Evolutionary conservation across 2,888 invertebrate genomes (phyloP).

Genomic region (Rhorus exstirpatorius): DNA sequence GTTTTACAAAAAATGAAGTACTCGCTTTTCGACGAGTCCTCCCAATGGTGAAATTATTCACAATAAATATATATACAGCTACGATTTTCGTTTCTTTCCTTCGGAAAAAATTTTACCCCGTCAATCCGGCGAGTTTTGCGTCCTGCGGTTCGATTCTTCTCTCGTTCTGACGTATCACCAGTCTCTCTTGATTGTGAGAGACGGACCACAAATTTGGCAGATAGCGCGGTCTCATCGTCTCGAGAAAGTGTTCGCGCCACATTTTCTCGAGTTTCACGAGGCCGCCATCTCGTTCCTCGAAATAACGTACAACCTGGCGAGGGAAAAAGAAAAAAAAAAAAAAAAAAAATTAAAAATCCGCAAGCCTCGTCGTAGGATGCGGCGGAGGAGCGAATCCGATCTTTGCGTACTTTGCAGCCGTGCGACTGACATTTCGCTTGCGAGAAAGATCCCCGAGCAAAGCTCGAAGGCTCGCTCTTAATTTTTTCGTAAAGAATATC

Average conservation of each 20-base stretch:
- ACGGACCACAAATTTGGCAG: slow-evolving; percentile 93
- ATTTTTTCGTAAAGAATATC: slow-evolving; percentile 77
- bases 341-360: no score
- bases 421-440: slow-evolving; percentile 78
- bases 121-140: slow-evolving; percentile 81
- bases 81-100: slow-evolving; percentile 9
- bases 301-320: slow-evolving; percentile 88
- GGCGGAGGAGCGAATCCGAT: no score
- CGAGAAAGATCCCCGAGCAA: slow-evolving; percentile 46
- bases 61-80: no score
- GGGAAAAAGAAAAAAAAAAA: slow-evolving; percentile 39
- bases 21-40: slow-evolving; percentile 82
- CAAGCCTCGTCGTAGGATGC: no score
- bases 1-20: slow-evolving; percentile 76
- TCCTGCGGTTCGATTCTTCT: slow-evolving; percentile 83
- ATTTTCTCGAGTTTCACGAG: slow-evolving; percentile 90
- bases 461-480: slow-evolving; percentile 63
- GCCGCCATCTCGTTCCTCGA: slow-evolving; percentile 87
- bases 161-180: slow-evolving; percentile 81
- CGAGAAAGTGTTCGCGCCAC: slow-evolving; percentile 93
- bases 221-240: slow-evolving; percentile 90
- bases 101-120: slow-evolving; percentile 10
- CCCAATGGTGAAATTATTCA: no score
- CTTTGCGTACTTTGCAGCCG: slow-evolving; percentile 78
- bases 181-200: slow-evolving; percentile 90